A percentile compares a stretch with the other conserved stretches of the same genome.
These are phyloP conservation scores for Aurelia coerulea DNA, from an alignment of 30 jellyfish, hydroid and myxozoan species.

Conservation along the genomic window DNA sequence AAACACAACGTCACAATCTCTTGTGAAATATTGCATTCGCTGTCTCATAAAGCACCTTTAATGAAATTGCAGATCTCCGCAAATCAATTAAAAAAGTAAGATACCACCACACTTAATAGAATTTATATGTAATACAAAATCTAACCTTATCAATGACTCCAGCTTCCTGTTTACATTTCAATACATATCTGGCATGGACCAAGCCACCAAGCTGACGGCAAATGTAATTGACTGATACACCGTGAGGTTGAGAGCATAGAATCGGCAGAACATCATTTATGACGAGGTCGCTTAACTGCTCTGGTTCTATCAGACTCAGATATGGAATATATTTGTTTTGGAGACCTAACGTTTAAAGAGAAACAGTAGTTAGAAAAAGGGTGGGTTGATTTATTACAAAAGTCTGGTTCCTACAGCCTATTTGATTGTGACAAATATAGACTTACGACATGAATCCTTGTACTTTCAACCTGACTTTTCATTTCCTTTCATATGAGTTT, in stretches of 20 bases:
- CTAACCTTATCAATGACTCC: conserved; percentile 83
- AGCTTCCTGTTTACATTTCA: conserved; percentile 73
- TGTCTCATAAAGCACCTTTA: no score
- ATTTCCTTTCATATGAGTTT: no score
- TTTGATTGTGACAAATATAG: no score
- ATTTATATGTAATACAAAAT: background rate
- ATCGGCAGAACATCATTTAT: conserved; percentile 77
- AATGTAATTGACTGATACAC: conserved; percentile 82
- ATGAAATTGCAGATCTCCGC: background rate
- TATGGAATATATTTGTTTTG: conserved; percentile 58
- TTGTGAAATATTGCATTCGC: no score
- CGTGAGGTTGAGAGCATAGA: conserved; percentile 86
- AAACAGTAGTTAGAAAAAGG: background rate
- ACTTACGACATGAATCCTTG: no score
- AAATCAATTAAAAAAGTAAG: background rate
- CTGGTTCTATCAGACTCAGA: conserved; percentile 74
- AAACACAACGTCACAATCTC: no score
- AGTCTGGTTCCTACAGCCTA: no score
- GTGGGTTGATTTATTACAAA: no score
- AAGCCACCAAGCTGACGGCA: conserved; percentile 85
- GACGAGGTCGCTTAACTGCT: conserved; percentile 77
- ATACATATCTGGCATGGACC: conserved; percentile 66
- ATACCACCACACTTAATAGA: background rate
- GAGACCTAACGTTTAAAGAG: conserved; percentile 5
- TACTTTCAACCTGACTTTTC: no score